Evolutionary conservation across 2,888 invertebrate genomes (phyloP).

Genomic region (Heliconius charithonia): DNA sequence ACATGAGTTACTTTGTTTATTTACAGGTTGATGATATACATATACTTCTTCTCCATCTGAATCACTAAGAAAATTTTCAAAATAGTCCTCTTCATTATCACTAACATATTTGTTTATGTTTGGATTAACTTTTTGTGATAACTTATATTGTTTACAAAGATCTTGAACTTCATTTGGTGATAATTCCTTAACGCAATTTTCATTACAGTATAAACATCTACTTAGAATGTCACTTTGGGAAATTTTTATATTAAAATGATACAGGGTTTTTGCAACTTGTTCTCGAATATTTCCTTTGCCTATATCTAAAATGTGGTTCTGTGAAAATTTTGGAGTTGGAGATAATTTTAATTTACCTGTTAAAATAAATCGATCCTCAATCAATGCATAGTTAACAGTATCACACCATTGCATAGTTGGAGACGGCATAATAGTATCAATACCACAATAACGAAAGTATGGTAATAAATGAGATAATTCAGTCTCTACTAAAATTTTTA

Average conservation of each 20-base stretch:
- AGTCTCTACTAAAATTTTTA: conserved; percentile 69
- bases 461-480: conserved; percentile 62
- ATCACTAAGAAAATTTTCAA: conserved; percentile 72
- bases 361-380: conserved; percentile 68
- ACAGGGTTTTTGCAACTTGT: conserved; percentile 87
- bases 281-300: conserved; percentile 80
- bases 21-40: conserved; percentile 57
- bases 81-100: conserved; percentile 62
- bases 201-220: conserved; percentile 87
- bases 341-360: conserved; percentile 77
- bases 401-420: conserved; percentile 78
- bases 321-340: conserved; percentile 81
- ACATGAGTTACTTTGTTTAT: conserved; percentile 57
- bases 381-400: conserved; percentile 68
- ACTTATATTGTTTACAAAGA: conserved; percentile 61
- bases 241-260: conserved; percentile 86
- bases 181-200: conserved; percentile 61
- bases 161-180: conserved; percentile 60
- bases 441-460: conserved; percentile 77
- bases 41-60: conserved; percentile 68
- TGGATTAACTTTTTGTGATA: conserved; percentile 45
- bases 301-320: conserved; percentile 82
- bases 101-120: conserved; percentile 49
- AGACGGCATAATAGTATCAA: conserved; percentile 86
- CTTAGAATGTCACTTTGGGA: conserved; percentile 87